phyloP scores from a whole-genome alignment of 2,113 vertebrate species.

The Tringa solitaria region DNA sequence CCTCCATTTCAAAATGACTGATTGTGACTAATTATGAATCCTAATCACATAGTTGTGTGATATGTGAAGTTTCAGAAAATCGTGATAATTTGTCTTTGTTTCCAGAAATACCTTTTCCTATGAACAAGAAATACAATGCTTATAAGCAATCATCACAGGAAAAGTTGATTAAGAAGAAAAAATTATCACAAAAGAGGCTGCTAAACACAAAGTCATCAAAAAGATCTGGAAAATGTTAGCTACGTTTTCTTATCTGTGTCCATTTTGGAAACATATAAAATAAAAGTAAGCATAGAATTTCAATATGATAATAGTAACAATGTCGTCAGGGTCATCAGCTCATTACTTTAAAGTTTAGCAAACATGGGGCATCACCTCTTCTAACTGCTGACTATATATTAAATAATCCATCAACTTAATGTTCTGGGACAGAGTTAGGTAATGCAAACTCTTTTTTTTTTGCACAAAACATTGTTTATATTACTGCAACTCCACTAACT shows the following conservation, averaged over 20 bases:
- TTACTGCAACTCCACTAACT: neutral
- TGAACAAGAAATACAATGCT: neutral
- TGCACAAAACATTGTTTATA: neutral
- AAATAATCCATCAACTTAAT: neutral
- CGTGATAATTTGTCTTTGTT: neutral
- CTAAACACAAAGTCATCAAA: neutral
- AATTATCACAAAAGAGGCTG: neutral
- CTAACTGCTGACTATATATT: neutral
- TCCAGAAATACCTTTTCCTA: neutral
- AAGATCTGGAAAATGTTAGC: neutral
- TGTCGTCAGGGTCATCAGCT: neutral
- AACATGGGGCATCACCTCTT: neutral
- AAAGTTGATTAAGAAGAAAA: neutral
- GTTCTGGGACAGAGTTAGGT: neutral
- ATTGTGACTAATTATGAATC: neutral
- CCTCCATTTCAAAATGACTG: neutral
- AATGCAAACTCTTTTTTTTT: neutral
- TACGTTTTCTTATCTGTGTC: neutral
- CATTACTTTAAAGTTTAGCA: neutral
- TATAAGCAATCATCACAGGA: neutral
- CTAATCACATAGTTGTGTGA: neutral
- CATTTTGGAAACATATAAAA: neutral
- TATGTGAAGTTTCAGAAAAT: neutral
- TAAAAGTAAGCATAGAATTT: neutral
- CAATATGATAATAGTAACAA: neutral